Evolutionary conservation across 37 sponge, comb jelly and placozoan genomes (phyloP).

Genomic region (Bolinopsis microptera): DNA sequence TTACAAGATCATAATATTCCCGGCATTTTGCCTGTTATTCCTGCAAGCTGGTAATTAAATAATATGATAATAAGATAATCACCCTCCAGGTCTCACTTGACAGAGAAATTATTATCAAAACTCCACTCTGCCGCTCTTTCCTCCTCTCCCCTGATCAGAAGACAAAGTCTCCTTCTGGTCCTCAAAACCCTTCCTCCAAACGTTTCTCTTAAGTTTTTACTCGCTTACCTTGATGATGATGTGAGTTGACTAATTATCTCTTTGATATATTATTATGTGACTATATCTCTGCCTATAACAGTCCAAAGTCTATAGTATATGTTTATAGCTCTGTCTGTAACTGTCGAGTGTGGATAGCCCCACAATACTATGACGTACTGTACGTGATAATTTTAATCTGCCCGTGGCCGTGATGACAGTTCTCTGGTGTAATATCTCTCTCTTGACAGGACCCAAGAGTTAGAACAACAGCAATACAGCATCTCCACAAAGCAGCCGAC

Average conservation of each 20-base stretch:
- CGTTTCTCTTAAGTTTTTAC: constrained; percentile 8
- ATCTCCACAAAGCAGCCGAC: background rate
- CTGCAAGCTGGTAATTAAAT: too few species aligned
- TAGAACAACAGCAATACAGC: constrained; percentile 23
- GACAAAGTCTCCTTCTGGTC: constrained; percentile 57
- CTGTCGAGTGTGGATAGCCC: too few species aligned
- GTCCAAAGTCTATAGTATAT: too few species aligned
- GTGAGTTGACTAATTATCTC: background rate
- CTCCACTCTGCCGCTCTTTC: constrained; percentile 54
- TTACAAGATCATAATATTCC: too few species aligned
- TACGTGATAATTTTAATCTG: too few species aligned
- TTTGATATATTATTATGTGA: background rate
- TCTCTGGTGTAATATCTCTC: too few species aligned
- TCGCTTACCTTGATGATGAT: constrained; percentile 59
- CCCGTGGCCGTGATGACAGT: too few species aligned
- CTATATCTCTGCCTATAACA: background rate
- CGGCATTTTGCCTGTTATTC: too few species aligned
- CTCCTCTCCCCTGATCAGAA: constrained; percentile 54
- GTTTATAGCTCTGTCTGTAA: too few species aligned
- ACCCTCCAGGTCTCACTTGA: constrained; percentile 31
- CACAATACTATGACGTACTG: too few species aligned
- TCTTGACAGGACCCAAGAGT: constrained; percentile 6
- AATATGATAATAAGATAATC: too few species aligned
- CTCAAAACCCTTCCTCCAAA: constrained; percentile 12
- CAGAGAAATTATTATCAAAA: constrained; percentile 42